Percentiles rank a stretch among this genome's conserved stretches.
These are phyloP conservation scores for Gyps fulvus DNA, from an alignment of 2,113 vertebrate genomes.

Conservation along the genomic window DNA sequence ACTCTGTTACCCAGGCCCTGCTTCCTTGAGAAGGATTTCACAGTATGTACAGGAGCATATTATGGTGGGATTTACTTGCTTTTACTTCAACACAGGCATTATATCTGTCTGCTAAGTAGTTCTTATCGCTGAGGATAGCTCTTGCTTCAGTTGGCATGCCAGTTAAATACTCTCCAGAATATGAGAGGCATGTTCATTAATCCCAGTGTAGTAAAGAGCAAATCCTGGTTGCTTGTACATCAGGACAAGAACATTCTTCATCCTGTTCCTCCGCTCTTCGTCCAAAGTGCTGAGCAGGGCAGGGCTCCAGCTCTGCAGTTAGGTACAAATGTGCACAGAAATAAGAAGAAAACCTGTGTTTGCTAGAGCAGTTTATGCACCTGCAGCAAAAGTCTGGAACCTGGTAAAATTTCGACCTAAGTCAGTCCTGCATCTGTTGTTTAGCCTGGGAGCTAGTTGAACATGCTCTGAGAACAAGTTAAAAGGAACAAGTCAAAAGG, in stretches of 20 bases:
- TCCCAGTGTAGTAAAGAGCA: not conserved
- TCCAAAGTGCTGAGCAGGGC: not conserved
- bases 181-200: slow-evolving; percentile 1
- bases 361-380: not conserved
- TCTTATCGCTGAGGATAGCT: slow-evolving; percentile 4
- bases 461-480: not conserved
- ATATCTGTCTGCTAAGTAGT: slow-evolving; percentile 4
- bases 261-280: not conserved
- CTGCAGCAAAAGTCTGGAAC: not conserved
- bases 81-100: not conserved
- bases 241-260: not conserved
- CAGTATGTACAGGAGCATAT: not conserved
- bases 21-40: slow-evolving; percentile 22
- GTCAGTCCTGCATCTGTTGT: not conserved
- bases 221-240: not conserved
- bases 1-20: not conserved
- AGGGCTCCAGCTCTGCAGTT: not conserved
- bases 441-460: not conserved
- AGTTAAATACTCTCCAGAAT: slow-evolving; percentile 27
- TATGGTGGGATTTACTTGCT: slow-evolving; percentile 18
- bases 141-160: not conserved
- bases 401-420: not conserved
- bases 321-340: not conserved
- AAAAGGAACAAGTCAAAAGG: not conserved
- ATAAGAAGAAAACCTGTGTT: not conserved